Base-by-base conservation (phyloP, 2,888 invertebrate genomes). In the Parapristionchus giblindavisi region DNA sequence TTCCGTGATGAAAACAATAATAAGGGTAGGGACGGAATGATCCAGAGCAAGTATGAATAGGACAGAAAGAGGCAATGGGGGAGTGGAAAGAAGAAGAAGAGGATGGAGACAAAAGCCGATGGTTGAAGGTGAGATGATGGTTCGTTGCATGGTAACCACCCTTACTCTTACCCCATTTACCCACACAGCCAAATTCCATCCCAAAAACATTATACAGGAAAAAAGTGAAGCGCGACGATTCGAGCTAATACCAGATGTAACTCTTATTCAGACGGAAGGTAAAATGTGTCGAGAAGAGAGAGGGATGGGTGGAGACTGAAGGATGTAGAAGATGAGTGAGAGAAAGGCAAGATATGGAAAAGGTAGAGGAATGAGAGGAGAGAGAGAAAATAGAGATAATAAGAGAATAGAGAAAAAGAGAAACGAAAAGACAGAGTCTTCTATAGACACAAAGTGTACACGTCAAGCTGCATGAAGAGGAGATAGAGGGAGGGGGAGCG, bases 371-470 rank as follows among this genome's bases (percentile, higher is more conserved):
- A 36, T 29, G 29, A 24, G 65, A 27, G 21, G 17, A 43, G 65
- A 27, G 29, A 27, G 65, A 5, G 29, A 21, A 17, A 8, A 17
- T 8, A 6, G n/a, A 21, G 48, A 48, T 48, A 48, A 11, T 21
- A 48, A 48, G 11, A 48, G 11, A 48, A 48, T 11, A 48, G 11
- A 14, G 21, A 48, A 11, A 14, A n/a, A n/a, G n/a, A n/a, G n/a
- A 17, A n/a, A 6, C 8, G n/a, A 17, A 36, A 43, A 65, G 36
- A 65, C 43, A 17, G 63, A 43, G 63, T 65, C 63, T 65, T 43
- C 63, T 43, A 65, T 65, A 43, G n/a, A 43, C 63, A 63, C 63
- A 65, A 65, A 65, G 63, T 65, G 63, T 65, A 43, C 63, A 65
- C 63, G 63, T 65, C 43, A 68, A 68, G 11, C 48, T 21, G 21